Evolutionary conservation across 1,140 invertebrate genomes (phyloP).

Genomic region (Lethrus apterus): DNA sequence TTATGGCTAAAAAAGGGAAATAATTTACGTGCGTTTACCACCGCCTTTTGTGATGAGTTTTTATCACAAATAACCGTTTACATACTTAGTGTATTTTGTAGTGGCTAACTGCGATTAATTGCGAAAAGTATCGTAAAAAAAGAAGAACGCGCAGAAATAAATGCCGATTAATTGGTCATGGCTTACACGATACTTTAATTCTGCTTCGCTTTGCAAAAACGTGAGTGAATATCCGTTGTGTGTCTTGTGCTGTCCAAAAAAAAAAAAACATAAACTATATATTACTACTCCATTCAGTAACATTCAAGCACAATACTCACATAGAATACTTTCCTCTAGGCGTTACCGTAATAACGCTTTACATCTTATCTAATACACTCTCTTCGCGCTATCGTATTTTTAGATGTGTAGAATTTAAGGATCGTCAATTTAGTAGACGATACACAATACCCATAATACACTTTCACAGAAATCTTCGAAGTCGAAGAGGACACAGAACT

Average conservation of each 20-base stretch:
- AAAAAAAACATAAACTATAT: conserved; percentile 2
- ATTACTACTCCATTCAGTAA: conserved; percentile 8
- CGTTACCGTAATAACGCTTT: conserved; percentile 16
- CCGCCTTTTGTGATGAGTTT: conserved; percentile 8
- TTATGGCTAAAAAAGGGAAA: too few species aligned
- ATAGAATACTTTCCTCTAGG: conserved; percentile 2
- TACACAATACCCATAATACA: conserved; percentile 35
- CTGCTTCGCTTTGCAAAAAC: conserved; percentile 1
- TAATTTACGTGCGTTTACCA: too few species aligned
- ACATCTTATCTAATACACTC: conserved; percentile 15
- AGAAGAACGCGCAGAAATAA: background rate
- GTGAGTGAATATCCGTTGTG: conserved; percentile 11
- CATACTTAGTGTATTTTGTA: background rate
- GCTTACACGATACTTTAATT: conserved; percentile 1
- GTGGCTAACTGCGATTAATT: conserved; percentile 2
- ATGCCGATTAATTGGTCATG: background rate
- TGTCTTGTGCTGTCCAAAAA: conserved; percentile 12
- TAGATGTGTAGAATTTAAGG: conserved; percentile 9
- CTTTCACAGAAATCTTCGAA: conserved; percentile 46
- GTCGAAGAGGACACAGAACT: conserved; percentile 36
- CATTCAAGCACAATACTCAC: conserved; percentile 13
- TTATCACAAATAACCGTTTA: conserved; percentile 3
- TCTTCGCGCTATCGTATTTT: conserved; percentile 13
- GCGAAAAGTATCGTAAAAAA: too few species aligned
- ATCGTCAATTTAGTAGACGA: conserved; percentile 10